A percentile compares a stretch with the other conserved stretches of the same genome.
phyloP scores from a whole-genome alignment of 1,140 invertebrate species.

The Phymorhynchus buccinoides region DNA sequence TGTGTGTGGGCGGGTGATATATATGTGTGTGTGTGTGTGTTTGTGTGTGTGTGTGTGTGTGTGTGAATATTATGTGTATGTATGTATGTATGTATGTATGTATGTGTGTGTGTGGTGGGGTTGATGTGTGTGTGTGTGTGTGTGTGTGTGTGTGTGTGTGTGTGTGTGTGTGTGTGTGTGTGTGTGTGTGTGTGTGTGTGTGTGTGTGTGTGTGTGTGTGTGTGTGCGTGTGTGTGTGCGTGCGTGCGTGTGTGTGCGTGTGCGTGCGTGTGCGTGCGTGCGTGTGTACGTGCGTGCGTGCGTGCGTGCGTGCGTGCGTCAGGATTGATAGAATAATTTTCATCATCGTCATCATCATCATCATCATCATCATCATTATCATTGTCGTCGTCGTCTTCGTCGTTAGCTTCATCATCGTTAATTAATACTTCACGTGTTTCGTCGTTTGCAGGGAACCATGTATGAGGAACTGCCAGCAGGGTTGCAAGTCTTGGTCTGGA shows the following conservation, averaged over 20 bases:
- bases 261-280: constrained; percentile 14
- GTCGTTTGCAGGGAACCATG: not conserved
- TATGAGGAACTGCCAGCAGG: not conserved
- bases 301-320: not conserved
- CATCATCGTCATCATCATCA: not conserved
- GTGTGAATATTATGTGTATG: not conserved
- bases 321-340: not conserved
- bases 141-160: not conserved
- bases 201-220: not conserved
- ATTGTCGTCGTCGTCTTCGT: not conserved
- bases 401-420: not conserved
- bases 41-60: constrained; percentile 7
- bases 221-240: not conserved
- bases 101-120: not conserved
- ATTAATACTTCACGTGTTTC: not conserved
- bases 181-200: not conserved
- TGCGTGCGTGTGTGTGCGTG: not conserved
- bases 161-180: not conserved
- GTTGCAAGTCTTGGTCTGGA: constrained; percentile 30
- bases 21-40: not conserved
- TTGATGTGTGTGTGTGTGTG: no score
- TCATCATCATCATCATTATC: no score
- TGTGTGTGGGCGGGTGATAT: not conserved
- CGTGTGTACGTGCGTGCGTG: not conserved
- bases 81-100: constrained; percentile 5